phyloP scores from a whole-genome alignment of 2,888 invertebrate species.

The Phortica okadai region DNA sequence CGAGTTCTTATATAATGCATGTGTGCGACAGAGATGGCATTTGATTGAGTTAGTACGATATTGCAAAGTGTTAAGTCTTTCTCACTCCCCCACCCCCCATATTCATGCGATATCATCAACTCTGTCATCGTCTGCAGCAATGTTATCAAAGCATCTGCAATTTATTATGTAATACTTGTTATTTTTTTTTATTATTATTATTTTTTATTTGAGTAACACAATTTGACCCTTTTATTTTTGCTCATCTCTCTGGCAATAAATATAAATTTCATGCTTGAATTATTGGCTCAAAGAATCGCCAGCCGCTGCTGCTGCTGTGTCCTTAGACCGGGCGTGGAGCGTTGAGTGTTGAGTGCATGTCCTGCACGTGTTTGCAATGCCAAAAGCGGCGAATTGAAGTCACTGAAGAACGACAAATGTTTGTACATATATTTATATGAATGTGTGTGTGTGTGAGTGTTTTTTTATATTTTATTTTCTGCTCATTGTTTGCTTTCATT shows the following conservation, averaged over 20 bases:
- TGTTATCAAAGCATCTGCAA: slow-evolving; percentile 30
- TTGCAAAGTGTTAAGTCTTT: background rate
- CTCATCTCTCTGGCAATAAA: slow-evolving; percentile 24
- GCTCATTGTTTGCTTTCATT: background rate
- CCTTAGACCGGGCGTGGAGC: background rate
- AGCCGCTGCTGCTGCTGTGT: background rate
- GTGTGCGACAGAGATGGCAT: background rate
- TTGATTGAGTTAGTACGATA: background rate
- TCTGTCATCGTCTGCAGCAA: slow-evolving; percentile 12
- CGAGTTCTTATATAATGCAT: background rate
- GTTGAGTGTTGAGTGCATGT: background rate
- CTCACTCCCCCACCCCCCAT: no score
- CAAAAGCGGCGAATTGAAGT: background rate
- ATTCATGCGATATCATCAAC: background rate
- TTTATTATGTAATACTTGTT: slow-evolving; percentile 23
- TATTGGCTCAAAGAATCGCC: slow-evolving; percentile 22
- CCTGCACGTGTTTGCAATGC: slow-evolving; percentile 22
- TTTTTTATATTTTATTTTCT: background rate
- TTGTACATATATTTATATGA: no score
- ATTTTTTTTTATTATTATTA: slow-evolving; percentile 15
- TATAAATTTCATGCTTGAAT: slow-evolving; percentile 33
- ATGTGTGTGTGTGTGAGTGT: background rate
- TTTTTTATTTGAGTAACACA: slow-evolving; percentile 1
- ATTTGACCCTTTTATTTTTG: slow-evolving; percentile 15
- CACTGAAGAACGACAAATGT: background rate